These are phyloP conservation scores for Burhinus oedicnemus DNA, from an alignment of 2,113 vertebrate genomes.

Conservation along the genomic window DNA sequence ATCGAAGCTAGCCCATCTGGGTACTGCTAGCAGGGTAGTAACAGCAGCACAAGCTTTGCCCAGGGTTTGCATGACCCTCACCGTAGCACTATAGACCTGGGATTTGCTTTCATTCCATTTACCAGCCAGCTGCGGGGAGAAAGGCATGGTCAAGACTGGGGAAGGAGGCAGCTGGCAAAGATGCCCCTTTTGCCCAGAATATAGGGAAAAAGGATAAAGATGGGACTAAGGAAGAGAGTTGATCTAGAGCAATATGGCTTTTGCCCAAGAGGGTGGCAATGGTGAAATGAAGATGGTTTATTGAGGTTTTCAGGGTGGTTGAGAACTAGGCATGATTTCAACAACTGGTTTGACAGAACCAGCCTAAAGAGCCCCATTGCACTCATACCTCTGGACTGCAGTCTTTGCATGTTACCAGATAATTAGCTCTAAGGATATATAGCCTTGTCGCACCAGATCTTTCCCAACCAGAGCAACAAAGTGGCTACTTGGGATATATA, in stretches of 20 bases:
- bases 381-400: neutral
- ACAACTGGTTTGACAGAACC: neutral
- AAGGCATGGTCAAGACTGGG: neutral
- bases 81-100: neutral
- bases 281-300: neutral
- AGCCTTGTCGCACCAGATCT: neutral
- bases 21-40: neutral
- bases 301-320: neutral
- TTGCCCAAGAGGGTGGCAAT: neutral
- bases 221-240: neutral
- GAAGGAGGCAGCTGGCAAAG: neutral
- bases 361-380: neutral
- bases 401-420: neutral
- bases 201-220: neutral
- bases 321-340: neutral
- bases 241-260: neutral
- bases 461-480: neutral
- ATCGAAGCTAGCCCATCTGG: neutral
- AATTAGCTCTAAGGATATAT: neutral
- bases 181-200: neutral
- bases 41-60: neutral
- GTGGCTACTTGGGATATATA: neutral
- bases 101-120: neutral
- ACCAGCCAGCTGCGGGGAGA: neutral
- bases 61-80: neutral